Conservation (phyloP, 2,797 vertebrate species). For the Sebastes alutus region DNA sequence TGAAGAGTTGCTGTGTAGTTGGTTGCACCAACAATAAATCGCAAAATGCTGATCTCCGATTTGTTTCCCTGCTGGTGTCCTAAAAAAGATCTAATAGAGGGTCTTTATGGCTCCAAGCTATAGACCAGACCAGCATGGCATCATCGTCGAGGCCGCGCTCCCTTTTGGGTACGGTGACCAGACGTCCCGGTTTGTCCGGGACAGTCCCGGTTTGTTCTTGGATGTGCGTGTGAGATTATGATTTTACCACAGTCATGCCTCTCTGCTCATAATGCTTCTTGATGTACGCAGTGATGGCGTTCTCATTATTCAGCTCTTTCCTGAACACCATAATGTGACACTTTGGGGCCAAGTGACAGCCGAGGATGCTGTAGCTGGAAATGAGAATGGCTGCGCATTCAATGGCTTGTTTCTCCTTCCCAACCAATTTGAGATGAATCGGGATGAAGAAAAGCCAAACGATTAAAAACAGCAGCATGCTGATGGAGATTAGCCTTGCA, state of each 20-base stretch:
- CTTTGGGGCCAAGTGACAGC: slow-evolving; percentile 74
- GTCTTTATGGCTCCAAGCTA: too few relatives aligned
- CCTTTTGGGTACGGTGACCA: too few relatives aligned
- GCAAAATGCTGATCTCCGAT: too few relatives aligned
- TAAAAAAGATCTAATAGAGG: too few relatives aligned
- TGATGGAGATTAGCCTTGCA: slow-evolving; percentile 51
- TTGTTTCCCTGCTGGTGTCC: too few relatives aligned
- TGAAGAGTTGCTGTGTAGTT: too few relatives aligned
- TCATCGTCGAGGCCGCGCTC: too few relatives aligned
- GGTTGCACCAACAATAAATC: too few relatives aligned
- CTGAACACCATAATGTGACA: slow-evolving; percentile 73
- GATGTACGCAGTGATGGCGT: slow-evolving; percentile 63
- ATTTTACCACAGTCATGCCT: slow-evolving; percentile 30
- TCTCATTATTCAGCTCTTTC: slow-evolving; percentile 69
- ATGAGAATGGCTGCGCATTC: slow-evolving; percentile 63
- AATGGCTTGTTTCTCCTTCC: slow-evolving; percentile 43
- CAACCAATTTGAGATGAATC: slow-evolving; percentile 36
- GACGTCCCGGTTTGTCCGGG: too few relatives aligned
- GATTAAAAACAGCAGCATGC: slow-evolving; percentile 76
- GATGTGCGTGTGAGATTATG: neutral
- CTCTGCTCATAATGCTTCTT: slow-evolving; percentile 62
- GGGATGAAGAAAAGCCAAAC: slow-evolving; percentile 76
- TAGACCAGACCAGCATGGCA: too few relatives aligned
- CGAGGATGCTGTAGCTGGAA: slow-evolving; percentile 71
- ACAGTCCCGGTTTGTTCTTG: neutral